Evolutionary conservation across 2,113 vertebrate genomes (phyloP).

Genomic region (Castor canadensis): DNA sequence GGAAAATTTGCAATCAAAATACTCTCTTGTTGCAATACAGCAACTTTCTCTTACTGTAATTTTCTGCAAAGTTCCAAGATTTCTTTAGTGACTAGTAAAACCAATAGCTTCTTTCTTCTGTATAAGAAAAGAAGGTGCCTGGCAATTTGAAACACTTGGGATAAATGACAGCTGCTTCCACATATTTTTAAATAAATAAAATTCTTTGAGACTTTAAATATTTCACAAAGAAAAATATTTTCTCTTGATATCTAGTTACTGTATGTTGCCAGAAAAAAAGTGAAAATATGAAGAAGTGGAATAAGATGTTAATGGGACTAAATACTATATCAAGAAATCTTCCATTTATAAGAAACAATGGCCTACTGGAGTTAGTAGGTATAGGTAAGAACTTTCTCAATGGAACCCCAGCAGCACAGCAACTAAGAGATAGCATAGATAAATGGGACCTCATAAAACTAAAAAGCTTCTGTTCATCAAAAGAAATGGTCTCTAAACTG

Average conservation of each 20-base stretch:
- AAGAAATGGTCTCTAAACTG: too few relatives aligned
- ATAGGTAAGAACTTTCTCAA: too few relatives aligned
- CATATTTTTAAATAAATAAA: conserved; percentile 51
- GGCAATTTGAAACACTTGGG: conserved; percentile 55
- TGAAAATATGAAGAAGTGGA: conserved; percentile 21
- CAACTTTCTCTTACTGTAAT: conserved; percentile 70
- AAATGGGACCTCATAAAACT: too few relatives aligned
- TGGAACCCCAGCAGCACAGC: too few relatives aligned
- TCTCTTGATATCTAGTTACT: conserved; percentile 40
- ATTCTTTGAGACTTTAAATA: conserved; percentile 59
- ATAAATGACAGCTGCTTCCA: conserved; percentile 65
- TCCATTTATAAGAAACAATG: conserved; percentile 2
- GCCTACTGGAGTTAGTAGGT: too few relatives aligned
- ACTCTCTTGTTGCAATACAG: conserved; percentile 69
- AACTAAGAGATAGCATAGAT: too few relatives aligned
- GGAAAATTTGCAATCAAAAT: conserved; percentile 77
- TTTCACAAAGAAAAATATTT: conserved; percentile 53
- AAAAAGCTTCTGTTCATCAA: too few relatives aligned
- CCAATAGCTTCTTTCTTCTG: conserved; percentile 63
- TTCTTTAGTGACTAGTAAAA: conserved; percentile 72
- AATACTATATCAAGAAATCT: conserved; percentile 44
- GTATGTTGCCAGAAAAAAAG: conserved; percentile 33
- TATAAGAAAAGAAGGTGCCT: conserved; percentile 65
- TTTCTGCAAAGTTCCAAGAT: conserved; percentile 73
- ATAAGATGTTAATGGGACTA: conserved; percentile 16